phyloP scores from a whole-genome alignment of 2,113 vertebrate genomes.

The Strix aluco region DNA sequence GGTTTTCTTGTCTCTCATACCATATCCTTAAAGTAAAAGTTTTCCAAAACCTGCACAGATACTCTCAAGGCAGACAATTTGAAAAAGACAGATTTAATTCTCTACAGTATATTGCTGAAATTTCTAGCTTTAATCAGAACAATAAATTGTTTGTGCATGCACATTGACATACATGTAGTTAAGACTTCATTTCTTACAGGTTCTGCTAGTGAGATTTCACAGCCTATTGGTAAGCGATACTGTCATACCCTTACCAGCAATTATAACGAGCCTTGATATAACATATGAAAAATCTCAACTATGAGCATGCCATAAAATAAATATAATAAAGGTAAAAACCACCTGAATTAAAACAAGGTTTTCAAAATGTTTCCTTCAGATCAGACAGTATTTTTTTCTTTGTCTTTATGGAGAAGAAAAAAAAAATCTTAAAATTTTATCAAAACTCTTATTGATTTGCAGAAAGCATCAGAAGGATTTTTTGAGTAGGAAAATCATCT shows the following conservation, averaged over 20 bases:
- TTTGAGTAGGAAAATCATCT: neutral
- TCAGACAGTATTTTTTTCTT: neutral
- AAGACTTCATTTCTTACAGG: neutral
- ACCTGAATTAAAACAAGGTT: neutral
- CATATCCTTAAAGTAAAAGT: neutral
- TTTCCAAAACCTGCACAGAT: neutral
- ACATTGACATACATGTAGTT: neutral
- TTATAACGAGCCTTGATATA: neutral
- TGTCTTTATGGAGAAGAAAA: neutral
- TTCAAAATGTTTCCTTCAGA: neutral
- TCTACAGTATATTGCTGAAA: neutral
- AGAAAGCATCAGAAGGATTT: neutral
- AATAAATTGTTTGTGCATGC: fast-evolving
- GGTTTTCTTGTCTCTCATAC: neutral
- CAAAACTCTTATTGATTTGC: neutral
- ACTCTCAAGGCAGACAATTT: neutral
- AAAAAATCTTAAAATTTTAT: neutral
- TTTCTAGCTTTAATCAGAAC: neutral
- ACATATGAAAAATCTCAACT: neutral
- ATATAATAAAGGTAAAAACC: neutral
- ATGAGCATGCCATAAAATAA: neutral
- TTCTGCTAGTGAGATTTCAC: neutral
- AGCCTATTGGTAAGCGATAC: neutral
- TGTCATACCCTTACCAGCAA: neutral
- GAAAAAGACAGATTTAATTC: neutral